Evolutionary conservation across 2,797 vertebrate species (phyloP), one percentile per base, ranked within the genome.

Genomic region (Spheniscus humboldti): DNA sequence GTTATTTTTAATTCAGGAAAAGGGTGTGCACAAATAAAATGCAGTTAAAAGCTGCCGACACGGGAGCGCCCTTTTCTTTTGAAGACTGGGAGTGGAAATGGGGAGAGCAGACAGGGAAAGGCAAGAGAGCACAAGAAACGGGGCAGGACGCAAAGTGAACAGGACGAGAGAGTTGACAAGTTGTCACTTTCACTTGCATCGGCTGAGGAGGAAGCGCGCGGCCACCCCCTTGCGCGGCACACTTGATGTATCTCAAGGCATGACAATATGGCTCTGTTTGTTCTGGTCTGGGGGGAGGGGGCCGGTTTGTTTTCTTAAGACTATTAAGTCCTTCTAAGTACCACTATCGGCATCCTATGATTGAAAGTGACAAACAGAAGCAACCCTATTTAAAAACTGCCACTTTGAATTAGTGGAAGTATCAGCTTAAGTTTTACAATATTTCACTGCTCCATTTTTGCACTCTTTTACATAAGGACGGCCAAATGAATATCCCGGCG

Each of bases 331-430:
- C 89, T 98, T 96, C 97, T 97, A 98, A 98, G 97, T 97, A 96
- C 96, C 97, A 97, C 95, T 97, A 91, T 96, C 75, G 23, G 93
- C 97, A 96, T 97, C 89, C 93, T 95, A 18, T 98, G 98, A 98
- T 98, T 97, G 97, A 96, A 98, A 98, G 97, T 98, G 98, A 98
- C 98, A 98, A 97, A 95, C 67, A 93, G 95, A 97, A 97, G 89
- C 97, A 97, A 75, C 93, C 93, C 96, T 97, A 96, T 97, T 98
- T 98, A 97, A 98, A 97, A 97, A 72, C 97, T 98, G 98, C 98
- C 98, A 97, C 98, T 98, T 97, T n/a, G 45, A 95, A 97, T 98
- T 98, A 98, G 95, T 39, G 89, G 86, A 96, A 97, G 91, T 96
- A 98, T 97, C 96, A 92, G 59, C 96, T 96, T 73, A 96, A 96